Base-by-base conservation (phyloP, 2,797 vertebrate species). In the Bufotes viridis region DNA sequence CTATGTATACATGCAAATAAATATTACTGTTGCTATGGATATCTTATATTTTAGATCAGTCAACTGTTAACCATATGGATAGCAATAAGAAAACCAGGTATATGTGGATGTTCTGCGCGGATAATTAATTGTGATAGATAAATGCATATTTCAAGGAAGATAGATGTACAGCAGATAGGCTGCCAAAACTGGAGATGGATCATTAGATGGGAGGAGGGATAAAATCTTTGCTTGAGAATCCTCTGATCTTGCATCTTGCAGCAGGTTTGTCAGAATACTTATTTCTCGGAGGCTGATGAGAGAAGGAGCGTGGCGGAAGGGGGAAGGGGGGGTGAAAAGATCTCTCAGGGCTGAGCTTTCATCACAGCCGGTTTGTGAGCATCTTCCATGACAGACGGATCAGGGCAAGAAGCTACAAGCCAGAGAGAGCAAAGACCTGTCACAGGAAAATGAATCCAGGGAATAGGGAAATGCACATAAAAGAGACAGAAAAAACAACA, bases 261-360 rank as follows among this genome's bases (percentile, higher is more conserved):
- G 86, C 86, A 87, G 81, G 80, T 87, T 82, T 87, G 86, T 87
- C 86, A 83, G 86, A 82, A 82, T 87, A 78, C 81, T 87, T 87
- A 67, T 87, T 83, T 83, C 80, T 87, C 72, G 9, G 60, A 67
- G 70, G 72, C 69, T 82, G 72, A 87, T 87, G 86, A 87, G 80
- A 83, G 69, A 76, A 82, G 58, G 55, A 82, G 61, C 1, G 18
- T 75, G 81, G 69, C 78, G 75, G 60, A 75, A 65, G 72, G 79
- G 70, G 24, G 51, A 57, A 57, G 51, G 67, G 5, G 70, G 57
- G 76, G 67, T 63, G 75, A 72, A 87, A 87, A 76, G 57, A 87
- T 87, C 70, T 82, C 70, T 82, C 60, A 82, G 72, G 70, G 81
- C 72, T 87, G 86, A 67, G 86, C 86, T 78, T 83, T 83, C 86